phyloP scores from a whole-genome alignment of 2,888 invertebrate genomes.

The Myathropa florea region DNA sequence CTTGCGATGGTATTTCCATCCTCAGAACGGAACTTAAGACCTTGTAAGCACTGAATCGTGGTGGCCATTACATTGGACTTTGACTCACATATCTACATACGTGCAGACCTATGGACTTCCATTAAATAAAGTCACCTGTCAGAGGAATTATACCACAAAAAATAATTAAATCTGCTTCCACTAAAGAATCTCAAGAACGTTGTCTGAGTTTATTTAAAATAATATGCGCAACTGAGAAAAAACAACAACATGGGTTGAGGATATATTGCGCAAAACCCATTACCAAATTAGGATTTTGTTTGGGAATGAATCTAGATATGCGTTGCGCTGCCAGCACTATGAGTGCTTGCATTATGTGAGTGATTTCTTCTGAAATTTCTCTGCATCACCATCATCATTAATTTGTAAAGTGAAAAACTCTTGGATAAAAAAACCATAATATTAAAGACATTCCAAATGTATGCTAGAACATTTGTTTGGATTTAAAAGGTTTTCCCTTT shows the following conservation, averaged over 20 bases:
- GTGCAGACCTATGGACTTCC: too few species aligned
- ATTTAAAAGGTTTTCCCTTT: not conserved
- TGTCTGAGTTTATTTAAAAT: not conserved
- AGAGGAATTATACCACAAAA: too few species aligned
- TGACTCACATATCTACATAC: too few species aligned
- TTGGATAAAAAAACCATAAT: not conserved
- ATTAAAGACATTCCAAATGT: not conserved
- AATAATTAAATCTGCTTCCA: too few species aligned
- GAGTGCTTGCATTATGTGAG: not conserved
- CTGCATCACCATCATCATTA: not conserved
- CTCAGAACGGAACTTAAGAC: too few species aligned
- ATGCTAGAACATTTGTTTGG: not conserved
- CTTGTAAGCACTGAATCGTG: too few species aligned
- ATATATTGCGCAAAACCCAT: not conserved
- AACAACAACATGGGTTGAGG: not conserved
- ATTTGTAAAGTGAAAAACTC: not conserved
- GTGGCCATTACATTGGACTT: too few species aligned
- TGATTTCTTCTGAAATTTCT: not conserved
- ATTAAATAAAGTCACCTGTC: too few species aligned
- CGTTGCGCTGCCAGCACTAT: not conserved
- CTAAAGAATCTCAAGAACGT: too few species aligned
- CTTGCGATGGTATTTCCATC: too few species aligned
- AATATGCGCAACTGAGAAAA: not conserved
- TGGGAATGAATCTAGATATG: not conserved
- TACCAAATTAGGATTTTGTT: not conserved